phyloP scores from a whole-genome alignment of 2,888 invertebrate species.

The Bhutanitis thaidina region DNA sequence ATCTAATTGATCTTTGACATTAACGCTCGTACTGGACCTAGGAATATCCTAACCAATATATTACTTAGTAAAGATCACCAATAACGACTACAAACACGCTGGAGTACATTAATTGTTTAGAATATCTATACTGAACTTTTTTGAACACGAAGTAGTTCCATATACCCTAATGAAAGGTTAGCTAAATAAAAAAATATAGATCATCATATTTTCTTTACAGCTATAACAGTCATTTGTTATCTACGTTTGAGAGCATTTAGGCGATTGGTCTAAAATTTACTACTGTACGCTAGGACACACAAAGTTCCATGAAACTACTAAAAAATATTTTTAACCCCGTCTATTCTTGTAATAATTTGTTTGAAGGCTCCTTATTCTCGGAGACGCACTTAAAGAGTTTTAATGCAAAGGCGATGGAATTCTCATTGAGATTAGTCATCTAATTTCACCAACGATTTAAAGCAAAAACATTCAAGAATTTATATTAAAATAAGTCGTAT shows the following conservation, averaged over 20 bases:
- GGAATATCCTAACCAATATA: background rate
- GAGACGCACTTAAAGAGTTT: background rate
- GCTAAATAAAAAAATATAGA: constrained; percentile 78
- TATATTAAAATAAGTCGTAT: no score
- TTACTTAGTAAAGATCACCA: constrained; percentile 43
- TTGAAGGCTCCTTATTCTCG: background rate
- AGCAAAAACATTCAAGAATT: no score
- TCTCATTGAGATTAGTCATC: no score
- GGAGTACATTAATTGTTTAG: constrained; percentile 51
- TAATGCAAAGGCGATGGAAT: no score
- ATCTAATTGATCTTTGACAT: constrained; percentile 10
- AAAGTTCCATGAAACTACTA: background rate
- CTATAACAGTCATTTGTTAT: constrained; percentile 66
- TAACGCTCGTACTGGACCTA: background rate
- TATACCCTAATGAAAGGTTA: constrained; percentile 69
- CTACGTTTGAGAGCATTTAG: constrained; percentile 59
- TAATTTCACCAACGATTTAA: no score
- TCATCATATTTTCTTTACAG: constrained; percentile 44
- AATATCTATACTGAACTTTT: constrained; percentile 58
- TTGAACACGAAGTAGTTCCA: constrained; percentile 69
- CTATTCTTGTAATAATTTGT: background rate
- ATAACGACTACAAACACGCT: constrained; percentile 49
- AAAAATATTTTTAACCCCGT: constrained; percentile 1
- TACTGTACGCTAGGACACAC: constrained; percentile 1
- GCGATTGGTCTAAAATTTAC: constrained; percentile 57